Evolutionary conservation across 2,888 invertebrate species (phyloP).

Genomic region (Muscina levida): DNA sequence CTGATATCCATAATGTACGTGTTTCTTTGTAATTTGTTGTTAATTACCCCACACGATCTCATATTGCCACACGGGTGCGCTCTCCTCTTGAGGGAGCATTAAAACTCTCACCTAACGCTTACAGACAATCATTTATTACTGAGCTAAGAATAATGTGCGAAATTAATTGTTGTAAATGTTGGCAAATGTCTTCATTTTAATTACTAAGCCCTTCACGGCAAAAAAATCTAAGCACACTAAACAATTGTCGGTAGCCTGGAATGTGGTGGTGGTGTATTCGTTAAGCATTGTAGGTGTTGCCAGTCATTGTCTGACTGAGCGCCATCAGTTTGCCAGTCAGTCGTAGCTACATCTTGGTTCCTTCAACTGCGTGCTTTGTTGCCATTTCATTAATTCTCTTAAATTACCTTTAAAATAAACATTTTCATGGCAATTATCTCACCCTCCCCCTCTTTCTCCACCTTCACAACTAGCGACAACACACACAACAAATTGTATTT

Average conservation of each 20-base stretch:
- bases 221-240: too few species aligned
- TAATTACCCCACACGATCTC: conserved; percentile 2
- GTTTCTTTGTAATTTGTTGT: not conserved
- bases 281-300: not conserved
- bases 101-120: too few species aligned
- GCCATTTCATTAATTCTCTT: not conserved
- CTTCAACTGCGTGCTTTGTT: conserved; percentile 1
- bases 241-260: too few species aligned
- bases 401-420: conserved; percentile 7
- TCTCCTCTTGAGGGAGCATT: too few species aligned
- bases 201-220: conserved; percentile 16
- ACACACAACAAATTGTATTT: not conserved
- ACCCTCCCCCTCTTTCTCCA: too few species aligned
- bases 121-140: not conserved
- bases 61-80: not conserved
- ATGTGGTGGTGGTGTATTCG: too few species aligned
- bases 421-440: not conserved
- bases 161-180: conserved; percentile 48
- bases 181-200: conserved; percentile 46
- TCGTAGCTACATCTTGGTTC: not conserved
- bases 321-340: not conserved
- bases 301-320: not conserved
- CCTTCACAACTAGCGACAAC: not conserved
- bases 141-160: conserved; percentile 21
- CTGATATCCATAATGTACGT: conserved; percentile 19